Evolutionary conservation across 2,888 invertebrate species (phyloP), one percentile per base, ranked within the genome.

Genomic region (Microctonus hyperodae): DNA sequence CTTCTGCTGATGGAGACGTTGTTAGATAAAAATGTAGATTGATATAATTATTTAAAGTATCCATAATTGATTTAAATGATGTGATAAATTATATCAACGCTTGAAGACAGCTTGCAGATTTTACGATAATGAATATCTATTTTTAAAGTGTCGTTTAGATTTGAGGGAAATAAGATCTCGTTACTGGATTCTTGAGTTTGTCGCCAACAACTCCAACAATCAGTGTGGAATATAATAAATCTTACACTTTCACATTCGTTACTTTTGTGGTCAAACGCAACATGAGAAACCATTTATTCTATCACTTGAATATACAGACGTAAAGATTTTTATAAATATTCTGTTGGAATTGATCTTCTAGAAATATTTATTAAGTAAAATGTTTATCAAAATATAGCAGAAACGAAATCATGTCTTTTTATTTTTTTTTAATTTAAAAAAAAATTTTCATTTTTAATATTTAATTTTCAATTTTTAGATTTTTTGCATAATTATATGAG

Each of bases 111-210:
- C 16, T 44, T 25, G 25, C 44, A 11, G 31, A 23, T 44, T 25
- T 59, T 63, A 51, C 58, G 59, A 71, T 69, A 65, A 70, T 61
- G 69, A 69, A 68, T 67, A 57, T 58, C 67, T 67, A 64, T 64
- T 61, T 62, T 57, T 55, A 28, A 3, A 35, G 62, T 65, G 69
- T 63, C 63, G 44, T 65, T 28, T 13, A 23, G 35, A 44, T 66
- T 64, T 69, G 67, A 67, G 70, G 70, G 67, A 71, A 69, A 70
- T 69, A 69, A 71, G 72, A 68, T 66, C 72, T 73, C 69, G 73
- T 73, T 73, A 73, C 71, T 64, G 71, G 70, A 73, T 73, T 73
- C 72, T 50, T 67, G 62, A 69, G 69, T 70, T 68, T 67, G 55
- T 59, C 69, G 50, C 56, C 62, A 25, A 65, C 67, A 22, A 66